Evolutionary conservation across 2,797 vertebrate species (phyloP).

Genomic region (Amazona ochrocephala): DNA sequence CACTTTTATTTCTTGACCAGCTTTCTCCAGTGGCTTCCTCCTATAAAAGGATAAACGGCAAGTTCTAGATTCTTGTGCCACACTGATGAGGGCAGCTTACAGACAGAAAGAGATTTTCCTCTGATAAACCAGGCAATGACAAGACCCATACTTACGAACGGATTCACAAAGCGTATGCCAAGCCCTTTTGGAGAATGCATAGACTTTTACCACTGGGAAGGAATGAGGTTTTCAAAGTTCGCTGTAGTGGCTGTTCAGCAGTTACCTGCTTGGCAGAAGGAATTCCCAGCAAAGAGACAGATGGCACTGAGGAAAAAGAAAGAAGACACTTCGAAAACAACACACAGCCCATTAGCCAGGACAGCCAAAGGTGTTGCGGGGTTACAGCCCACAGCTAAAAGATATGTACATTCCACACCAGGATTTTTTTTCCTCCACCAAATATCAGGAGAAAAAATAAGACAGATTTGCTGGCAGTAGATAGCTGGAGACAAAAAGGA

Average conservation of each 20-base stretch:
- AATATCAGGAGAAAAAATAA: neutral
- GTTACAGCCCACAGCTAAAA: slow-evolving; percentile 66
- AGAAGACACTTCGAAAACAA: neutral
- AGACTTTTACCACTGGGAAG: slow-evolving; percentile 72
- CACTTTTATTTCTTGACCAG: slow-evolving; percentile 72
- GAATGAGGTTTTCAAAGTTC: slow-evolving; percentile 68
- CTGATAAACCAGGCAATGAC: neutral
- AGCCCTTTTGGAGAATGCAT: slow-evolving; percentile 77
- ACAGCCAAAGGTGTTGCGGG: slow-evolving; percentile 10
- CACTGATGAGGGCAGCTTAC: slow-evolving; percentile 69
- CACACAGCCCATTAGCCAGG: neutral
- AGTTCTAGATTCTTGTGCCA: slow-evolving; percentile 64
- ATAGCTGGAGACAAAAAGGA: neutral
- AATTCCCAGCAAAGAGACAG: neutral
- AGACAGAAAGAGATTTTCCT: slow-evolving; percentile 50
- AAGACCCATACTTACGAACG: neutral
- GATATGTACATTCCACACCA: slow-evolving; percentile 44
- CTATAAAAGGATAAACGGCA: slow-evolving; percentile 53
- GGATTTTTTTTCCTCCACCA: neutral
- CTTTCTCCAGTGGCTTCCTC: slow-evolving; percentile 64
- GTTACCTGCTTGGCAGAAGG: slow-evolving; percentile 72
- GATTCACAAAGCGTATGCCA: slow-evolving; percentile 70
- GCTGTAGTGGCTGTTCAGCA: slow-evolving; percentile 74
- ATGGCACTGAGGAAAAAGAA: neutral
- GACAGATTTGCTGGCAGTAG: neutral